Base-by-base conservation (phyloP, 1,140 invertebrate species). In the Brachionus sp. region DNA sequence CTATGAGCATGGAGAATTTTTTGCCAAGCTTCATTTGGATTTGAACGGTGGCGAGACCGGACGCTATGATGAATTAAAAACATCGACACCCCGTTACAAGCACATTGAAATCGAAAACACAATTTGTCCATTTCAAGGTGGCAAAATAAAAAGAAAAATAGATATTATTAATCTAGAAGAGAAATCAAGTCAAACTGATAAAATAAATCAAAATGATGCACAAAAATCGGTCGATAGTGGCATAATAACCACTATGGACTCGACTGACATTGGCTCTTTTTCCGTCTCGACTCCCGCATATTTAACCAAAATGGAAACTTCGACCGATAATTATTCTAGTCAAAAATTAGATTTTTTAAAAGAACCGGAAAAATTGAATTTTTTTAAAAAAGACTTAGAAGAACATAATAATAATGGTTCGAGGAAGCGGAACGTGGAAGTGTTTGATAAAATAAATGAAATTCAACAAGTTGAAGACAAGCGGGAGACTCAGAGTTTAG, bases 31-130 rank as follows among this genome's bases (percentile, higher is more conserved):
- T 46, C 70, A 75, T 10, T 75, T 75, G 42, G 70, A 75, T 19
- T 75, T 75, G 44, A 42, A 75, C 13, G 23, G 25, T 19, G 37
- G 29, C 19, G 39, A 75, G 9, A n/a, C 16, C 12, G 9, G 3
- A 29, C 29, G 44, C 44, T 75, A 13, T 12, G 16, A 23, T 25
- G 19, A 75, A 7, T 12, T 75, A n/a, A 75, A 75, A 19, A 75
- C 70, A 46, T 75, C 70, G 10, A 75, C 70, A 6, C 70, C 70
- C 16, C 39, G 70, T 7, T 75, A 75, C 25, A 44, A 25, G 10
- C 70, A 75, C 70, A 75, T 75, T 13, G 70, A 75, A 75, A 75
- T 75, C 6, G 70, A 75, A n/a, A 75, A 75, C 29, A 75, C 70
- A 10, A 75, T 75, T 25, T 7, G 25, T 25, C 70, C 70, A 25